Conservation (phyloP, 2,113 vertebrate species). For the Brachirus orientalis region DNA sequence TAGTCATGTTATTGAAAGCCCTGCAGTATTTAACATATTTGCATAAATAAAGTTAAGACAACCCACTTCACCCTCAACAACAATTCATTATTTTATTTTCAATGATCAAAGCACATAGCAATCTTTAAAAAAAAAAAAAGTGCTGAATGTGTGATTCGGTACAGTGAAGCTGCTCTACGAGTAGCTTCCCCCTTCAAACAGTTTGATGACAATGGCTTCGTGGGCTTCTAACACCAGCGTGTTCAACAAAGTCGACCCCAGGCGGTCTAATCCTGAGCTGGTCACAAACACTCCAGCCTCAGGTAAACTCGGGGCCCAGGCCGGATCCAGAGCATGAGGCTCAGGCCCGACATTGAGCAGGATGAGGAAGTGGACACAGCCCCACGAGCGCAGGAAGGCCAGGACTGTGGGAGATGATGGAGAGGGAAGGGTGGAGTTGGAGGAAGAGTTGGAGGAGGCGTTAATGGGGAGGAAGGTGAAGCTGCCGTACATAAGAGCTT, state of each 20-base stretch:
- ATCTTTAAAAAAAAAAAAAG: background rate
- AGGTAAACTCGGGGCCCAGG: conserved; percentile 68
- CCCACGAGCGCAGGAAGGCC: conserved; percentile 82
- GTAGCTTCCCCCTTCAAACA: conserved; percentile 70
- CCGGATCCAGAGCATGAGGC: conserved; percentile 44
- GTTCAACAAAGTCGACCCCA: conserved; percentile 62
- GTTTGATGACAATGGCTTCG: conserved; percentile 80
- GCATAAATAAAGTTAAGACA: too few relatives aligned
- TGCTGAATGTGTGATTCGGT: background rate
- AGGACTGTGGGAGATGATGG: conserved; percentile 46
- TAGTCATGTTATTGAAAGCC: too few relatives aligned
- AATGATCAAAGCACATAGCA: background rate
- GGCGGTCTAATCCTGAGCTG: conserved; percentile 72
- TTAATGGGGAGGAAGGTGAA: conserved; percentile 77
- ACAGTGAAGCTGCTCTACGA: conserved; percentile 33
- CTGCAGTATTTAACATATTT: too few relatives aligned
- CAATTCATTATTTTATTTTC: conserved; percentile 39
- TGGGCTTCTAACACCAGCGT: conserved; percentile 65
- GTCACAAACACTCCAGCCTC: conserved; percentile 68
- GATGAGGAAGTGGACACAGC: conserved; percentile 77
- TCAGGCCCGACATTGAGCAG: conserved; percentile 75
- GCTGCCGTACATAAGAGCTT: conserved; percentile 74
- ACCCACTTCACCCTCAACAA: too few relatives aligned
- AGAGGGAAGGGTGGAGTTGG: conserved; percentile 40
- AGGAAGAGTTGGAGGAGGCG: conserved; percentile 29